phyloP scores from a whole-genome alignment of 2,797 vertebrate genomes.

The Myotis daubentonii region DNA sequence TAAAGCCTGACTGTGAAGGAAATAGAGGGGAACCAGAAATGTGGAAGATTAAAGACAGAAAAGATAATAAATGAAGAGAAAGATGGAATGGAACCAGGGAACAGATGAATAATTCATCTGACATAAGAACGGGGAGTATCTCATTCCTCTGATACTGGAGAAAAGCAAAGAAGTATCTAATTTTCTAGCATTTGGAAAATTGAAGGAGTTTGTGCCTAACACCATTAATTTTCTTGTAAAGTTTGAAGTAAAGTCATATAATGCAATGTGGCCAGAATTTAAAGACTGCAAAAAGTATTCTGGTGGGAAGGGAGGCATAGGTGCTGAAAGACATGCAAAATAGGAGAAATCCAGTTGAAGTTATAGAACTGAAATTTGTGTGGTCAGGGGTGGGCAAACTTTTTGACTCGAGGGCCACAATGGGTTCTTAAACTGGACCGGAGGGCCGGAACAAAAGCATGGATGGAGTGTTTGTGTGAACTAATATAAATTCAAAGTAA shows the following conservation, averaged over 20 bases:
- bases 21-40: neutral
- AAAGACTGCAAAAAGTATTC: conserved; percentile 38
- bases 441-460: too few relatives aligned
- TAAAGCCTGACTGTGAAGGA: conserved; percentile 14
- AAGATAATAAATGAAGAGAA: conserved; percentile 31
- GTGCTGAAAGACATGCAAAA: neutral
- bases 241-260: neutral
- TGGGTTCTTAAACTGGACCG: too few relatives aligned
- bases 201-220: conserved; percentile 27
- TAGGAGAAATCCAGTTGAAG: neutral
- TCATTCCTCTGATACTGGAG: neutral
- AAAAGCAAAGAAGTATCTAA: conserved; percentile 26
- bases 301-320: neutral
- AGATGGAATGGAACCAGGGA: neutral
- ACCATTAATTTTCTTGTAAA: neutral
- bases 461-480: too few relatives aligned
- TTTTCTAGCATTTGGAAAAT: conserved; percentile 47
- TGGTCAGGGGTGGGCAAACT: neutral
- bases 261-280: conserved; percentile 20
- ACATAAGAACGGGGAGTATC: neutral
- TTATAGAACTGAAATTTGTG: neutral
- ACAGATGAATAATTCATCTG: neutral
- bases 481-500: too few relatives aligned
- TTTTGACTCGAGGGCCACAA: too few relatives aligned
- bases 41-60: conserved; percentile 19